Conservation (phyloP, 2,113 vertebrate genomes). For the Pseudolaguvia tuberculata region DNA sequence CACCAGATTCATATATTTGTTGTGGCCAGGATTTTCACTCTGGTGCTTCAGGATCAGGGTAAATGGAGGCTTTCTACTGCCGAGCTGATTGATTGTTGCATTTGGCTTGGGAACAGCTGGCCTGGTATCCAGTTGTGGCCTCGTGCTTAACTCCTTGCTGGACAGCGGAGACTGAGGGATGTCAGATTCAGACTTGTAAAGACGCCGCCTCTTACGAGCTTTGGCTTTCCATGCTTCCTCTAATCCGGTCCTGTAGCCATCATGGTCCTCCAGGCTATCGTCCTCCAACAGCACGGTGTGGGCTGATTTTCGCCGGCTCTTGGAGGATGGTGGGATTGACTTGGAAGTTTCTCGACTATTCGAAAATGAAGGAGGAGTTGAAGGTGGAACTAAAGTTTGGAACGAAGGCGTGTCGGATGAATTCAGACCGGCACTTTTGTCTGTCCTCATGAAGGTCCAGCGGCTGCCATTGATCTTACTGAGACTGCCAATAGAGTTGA, state of each 20-base stretch:
- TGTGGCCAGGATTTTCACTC: conserved; percentile 35
- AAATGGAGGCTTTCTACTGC: conserved; percentile 55
- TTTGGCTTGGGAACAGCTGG: conserved; percentile 57
- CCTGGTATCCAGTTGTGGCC: conserved; percentile 54
- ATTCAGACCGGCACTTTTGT: conserved; percentile 49
- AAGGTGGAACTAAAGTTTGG: conserved; percentile 54
- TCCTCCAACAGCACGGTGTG: conserved; percentile 82
- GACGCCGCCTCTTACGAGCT: conserved; percentile 63
- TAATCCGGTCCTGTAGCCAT: conserved; percentile 45
- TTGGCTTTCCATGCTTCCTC: conserved; percentile 51
- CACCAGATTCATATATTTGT: conserved; percentile 46
- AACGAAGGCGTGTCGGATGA: conserved; percentile 48
- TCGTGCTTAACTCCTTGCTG: conserved; percentile 45
- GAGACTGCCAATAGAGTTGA: conserved; percentile 88
- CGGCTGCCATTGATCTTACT: conserved; percentile 79
- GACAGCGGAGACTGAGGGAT: conserved; percentile 49
- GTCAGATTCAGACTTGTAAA: conserved; percentile 70
- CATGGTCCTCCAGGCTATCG: conserved; percentile 69
- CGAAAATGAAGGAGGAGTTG: conserved; percentile 55
- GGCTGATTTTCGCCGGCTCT: conserved; percentile 76
- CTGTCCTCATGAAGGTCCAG: conserved; percentile 71
- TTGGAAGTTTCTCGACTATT: conserved; percentile 17
- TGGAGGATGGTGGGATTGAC: conserved; percentile 56
- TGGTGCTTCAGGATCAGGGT: conserved; percentile 43
- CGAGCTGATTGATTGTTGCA: conserved; percentile 59